Conservation (phyloP, 35 echinoderm and acorn worm genomes). For the Stichopus chloronotus region DNA sequence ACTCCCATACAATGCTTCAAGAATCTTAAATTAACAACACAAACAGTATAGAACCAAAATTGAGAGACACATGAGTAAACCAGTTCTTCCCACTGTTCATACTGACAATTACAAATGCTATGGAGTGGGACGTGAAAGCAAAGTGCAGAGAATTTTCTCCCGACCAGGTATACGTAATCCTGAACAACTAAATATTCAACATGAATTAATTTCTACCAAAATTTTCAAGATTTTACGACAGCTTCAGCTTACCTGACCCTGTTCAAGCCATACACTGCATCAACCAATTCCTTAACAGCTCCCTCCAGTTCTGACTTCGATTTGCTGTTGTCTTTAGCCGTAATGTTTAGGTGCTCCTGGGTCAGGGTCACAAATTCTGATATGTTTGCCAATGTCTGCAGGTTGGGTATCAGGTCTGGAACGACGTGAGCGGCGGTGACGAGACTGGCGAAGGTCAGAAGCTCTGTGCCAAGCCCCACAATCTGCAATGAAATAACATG, state of each 20-base stretch:
- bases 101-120: too few species aligned
- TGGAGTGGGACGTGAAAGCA: too few species aligned
- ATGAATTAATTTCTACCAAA: too few species aligned
- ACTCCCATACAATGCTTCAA: too few species aligned
- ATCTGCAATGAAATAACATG: conserved; percentile 12
- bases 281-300: conserved; percentile 45
- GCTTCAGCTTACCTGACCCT: conserved; percentile 22
- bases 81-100: too few species aligned
- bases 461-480: conserved; percentile 41
- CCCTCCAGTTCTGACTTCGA: conserved; percentile 27
- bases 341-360: background rate
- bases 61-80: too few species aligned
- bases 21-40: too few species aligned
- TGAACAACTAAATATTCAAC: too few species aligned
- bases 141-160: too few species aligned
- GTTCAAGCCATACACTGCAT: conserved; percentile 43
- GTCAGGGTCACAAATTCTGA: conserved; percentile 21
- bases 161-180: too few species aligned
- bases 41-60: too few species aligned
- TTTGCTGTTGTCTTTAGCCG: conserved; percentile 27
- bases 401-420: background rate
- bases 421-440: conserved; percentile 26
- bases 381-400: background rate
- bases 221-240: background rate
- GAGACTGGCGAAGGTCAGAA: background rate